These are phyloP conservation scores for Cheumatopsyche charites DNA, from an alignment of 1,140 invertebrate genomes.

Conservation along the genomic window DNA sequence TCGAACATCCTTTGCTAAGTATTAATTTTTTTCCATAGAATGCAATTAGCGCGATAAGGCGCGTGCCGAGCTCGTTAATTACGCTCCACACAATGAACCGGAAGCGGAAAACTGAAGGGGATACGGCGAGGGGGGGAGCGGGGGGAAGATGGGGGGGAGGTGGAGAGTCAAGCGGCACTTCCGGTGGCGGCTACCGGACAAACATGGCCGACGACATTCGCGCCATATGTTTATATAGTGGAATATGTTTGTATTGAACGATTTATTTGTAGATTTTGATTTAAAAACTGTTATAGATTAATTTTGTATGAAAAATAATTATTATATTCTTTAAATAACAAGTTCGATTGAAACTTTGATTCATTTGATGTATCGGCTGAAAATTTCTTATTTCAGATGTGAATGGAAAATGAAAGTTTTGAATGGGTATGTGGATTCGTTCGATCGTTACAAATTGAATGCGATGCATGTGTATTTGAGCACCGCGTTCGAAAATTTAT, in stretches of 20 bases:
- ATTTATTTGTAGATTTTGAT: too few relatives aligned
- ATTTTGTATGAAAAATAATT: too few relatives aligned
- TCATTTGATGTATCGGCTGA: not conserved
- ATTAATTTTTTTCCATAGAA: not conserved
- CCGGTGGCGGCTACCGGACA: constrained; percentile 27
- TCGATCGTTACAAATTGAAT: too few relatives aligned
- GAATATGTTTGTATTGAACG: too few relatives aligned
- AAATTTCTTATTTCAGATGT: not conserved
- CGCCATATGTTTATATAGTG: too few relatives aligned
- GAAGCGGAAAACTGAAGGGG: not conserved
- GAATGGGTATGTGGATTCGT: too few relatives aligned
- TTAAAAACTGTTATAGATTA: too few relatives aligned
- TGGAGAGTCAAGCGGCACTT: constrained; percentile 19
- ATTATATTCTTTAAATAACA: too few relatives aligned
- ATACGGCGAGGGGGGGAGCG: too few relatives aligned
- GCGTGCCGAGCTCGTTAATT: constrained; percentile 19
- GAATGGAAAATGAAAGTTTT: too few relatives aligned
- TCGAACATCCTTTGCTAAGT: too few relatives aligned
- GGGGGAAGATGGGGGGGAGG: not conserved
- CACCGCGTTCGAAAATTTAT: not conserved
- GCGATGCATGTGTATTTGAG: too few relatives aligned
- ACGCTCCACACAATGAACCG: constrained; percentile 14
- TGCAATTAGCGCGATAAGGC: constrained; percentile 5
- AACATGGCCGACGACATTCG: constrained; percentile 31
- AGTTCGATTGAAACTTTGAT: not conserved